Evolutionary conservation across 2,888 invertebrate species (phyloP), one percentile per base, ranked within the genome.

Genomic region (Corythucha ciliata): DNA sequence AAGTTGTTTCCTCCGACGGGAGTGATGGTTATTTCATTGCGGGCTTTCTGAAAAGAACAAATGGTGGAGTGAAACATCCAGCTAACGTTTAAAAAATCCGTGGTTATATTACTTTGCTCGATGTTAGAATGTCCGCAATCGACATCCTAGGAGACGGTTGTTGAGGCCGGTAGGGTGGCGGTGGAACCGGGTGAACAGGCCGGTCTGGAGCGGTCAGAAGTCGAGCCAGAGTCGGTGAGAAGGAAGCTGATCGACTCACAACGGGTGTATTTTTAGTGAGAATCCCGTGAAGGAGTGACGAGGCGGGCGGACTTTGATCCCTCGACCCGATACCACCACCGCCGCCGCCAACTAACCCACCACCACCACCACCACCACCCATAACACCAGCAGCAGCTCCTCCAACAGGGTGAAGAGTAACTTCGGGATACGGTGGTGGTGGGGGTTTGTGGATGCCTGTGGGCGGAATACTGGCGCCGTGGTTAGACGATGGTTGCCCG

Each of bases 201-300:
- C 70, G 63, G 57, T 72, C 72, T 6, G 72, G 72, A 54, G 84
- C 83, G 58, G 85, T 86, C 63, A 86, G 74, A 61, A 86, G 75
- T 69, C 83, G 76, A 59, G 85, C 85, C 68, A 86, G 74, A 62
- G 86, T 86, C 58, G 85, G 85, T 63, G 85, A 84, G 71, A 80
- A 83, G 63, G 80, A 77, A 61, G 80, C 75, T 61, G 75, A 75
- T 63, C 75, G 52, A 18, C 37, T 25, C 1, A 48, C 42, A 21
- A 48, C 21, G 1, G 55, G 48, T 0, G 51, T 40, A 20, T 57
- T 49, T 39, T 60, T 60, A 26, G 60, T 60, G n/a, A 60, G 53
- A n/a, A 60, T 58, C 18, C 58, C 84, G 63, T 85, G 85, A 3
- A 86, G 73, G 44, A 85, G 68, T 1, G 84, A 84, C 27, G 65